Base-by-base conservation (phyloP, 2,797 vertebrate species). In the Scolopax bukidnonensis region DNA sequence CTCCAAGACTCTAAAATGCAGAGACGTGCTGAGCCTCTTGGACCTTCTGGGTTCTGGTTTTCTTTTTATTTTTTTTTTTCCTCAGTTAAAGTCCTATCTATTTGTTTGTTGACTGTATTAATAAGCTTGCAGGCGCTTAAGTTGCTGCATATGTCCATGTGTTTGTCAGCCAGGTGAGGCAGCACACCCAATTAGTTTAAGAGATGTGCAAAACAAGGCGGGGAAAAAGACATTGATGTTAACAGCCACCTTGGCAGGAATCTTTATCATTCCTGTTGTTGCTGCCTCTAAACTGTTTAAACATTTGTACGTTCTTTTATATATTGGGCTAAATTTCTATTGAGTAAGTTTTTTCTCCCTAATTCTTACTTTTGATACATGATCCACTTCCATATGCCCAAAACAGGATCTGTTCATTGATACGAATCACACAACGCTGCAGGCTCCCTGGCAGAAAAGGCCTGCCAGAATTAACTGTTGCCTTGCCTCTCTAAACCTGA, bases 231-330 rank as follows among this genome's bases (percentile, higher is more conserved):
- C 74, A n/a, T 4, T 64, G 45, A 70, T 89, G n/a, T 87, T 67
- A 91, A 76, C 81, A 59, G 83, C 91, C 97, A 90, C 73, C 93
- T 92, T 93, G 93, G 77, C 95, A 97, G 95, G 96, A 97, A 96
- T 96, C 92, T 97, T 94, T 95, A 45, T 88, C 84, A 50, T 91
- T 98, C 85, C 84, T 98, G 87, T 83, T 96, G 82, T 88, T 93
- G 92, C 78, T 97, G 97, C 96, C 96, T 98, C 94, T 92, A 93
- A 97, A 96, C 91, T 93, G 95, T 97, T 97, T 84, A 83, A 96
- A 97, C 93, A 63, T 98, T 97, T 98, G 97, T 98, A 97, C 97
- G 97, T 87, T 97, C 36, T 98, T 98, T 97, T 97, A 97, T 96
- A 97, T 98, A 95, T 96, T 95, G 94, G 95, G 95, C 95, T 97